Conservation (phyloP, 2,113 vertebrate genomes). For the Nyctibius bracteatus region DNA sequence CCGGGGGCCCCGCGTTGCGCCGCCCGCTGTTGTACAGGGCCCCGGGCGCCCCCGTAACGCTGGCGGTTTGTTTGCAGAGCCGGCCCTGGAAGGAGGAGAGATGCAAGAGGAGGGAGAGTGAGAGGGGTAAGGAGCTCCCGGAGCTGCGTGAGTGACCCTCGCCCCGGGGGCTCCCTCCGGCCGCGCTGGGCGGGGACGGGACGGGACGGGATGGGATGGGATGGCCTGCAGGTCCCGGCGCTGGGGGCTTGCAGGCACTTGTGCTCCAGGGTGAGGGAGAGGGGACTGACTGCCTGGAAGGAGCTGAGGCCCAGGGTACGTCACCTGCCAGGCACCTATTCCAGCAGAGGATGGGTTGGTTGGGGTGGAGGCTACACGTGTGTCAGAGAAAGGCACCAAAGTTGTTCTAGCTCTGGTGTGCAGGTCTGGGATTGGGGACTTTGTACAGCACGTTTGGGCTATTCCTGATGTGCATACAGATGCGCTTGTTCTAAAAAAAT, state of each 20-base stretch:
- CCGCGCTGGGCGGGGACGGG: neutral
- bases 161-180: neutral
- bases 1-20: neutral
- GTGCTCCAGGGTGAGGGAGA: neutral
- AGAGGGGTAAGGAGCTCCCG: constrained; percentile 57
- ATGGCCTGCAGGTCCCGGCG: neutral
- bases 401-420: neutral
- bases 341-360: fast-evolving
- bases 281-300: neutral
- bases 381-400: neutral
- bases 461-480: neutral
- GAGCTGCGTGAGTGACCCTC: neutral
- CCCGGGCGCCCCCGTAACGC: neutral
- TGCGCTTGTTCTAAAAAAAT: neutral
- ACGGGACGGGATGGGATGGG: neutral
- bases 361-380: neutral
- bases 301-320: neutral
- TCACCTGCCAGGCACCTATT: neutral
- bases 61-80: constrained; percentile 51
- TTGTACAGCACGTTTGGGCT: neutral
- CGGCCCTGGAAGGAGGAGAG: constrained; percentile 55
- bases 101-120: constrained; percentile 64
- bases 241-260: fast-evolving
- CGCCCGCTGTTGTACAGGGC: neutral
- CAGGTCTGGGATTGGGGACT: neutral